A percentile compares a stretch with the other conserved stretches of the same genome.
These are phyloP conservation scores for Tachycineta bicolor DNA, from an alignment of 2,113 vertebrate genomes.

Conservation along the genomic window DNA sequence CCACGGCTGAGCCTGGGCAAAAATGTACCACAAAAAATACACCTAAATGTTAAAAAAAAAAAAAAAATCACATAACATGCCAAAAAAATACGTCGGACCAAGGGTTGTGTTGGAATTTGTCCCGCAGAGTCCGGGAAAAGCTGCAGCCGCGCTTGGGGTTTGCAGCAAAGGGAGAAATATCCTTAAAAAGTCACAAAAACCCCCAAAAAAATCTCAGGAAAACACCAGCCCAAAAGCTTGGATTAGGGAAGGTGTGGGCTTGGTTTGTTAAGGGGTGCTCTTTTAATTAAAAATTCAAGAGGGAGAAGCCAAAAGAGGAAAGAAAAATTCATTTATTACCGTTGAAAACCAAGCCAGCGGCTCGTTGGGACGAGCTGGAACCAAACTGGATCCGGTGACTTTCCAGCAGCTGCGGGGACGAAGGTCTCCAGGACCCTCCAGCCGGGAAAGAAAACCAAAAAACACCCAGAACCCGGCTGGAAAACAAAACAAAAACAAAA, in stretches of 20 bases:
- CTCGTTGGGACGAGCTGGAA: not conserved
- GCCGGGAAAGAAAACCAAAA: not conserved
- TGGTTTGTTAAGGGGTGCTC: not conserved
- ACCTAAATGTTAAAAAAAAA: not conserved
- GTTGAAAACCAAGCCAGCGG: not conserved
- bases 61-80: not conserved
- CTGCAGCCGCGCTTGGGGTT: rapidly evolving
- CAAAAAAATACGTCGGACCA: not conserved
- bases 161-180: not conserved
- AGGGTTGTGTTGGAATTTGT: rapidly evolving
- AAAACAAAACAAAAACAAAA: not conserved
- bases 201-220: not conserved
- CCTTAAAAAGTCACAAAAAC: not conserved
- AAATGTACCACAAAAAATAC: rapidly evolving
- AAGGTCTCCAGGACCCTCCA: not conserved
- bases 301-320: not conserved
- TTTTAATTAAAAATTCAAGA: not conserved
- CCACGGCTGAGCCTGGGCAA: not conserved
- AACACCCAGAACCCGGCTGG: not conserved
- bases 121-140: rapidly evolving
- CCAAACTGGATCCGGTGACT: not conserved
- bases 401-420: not conserved
- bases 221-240: not conserved
- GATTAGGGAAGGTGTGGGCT: not conserved
- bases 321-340: not conserved